Evolutionary conservation across 1,140 invertebrate species (phyloP).

Genomic region (Trachymyrmex cornetzi): DNA sequence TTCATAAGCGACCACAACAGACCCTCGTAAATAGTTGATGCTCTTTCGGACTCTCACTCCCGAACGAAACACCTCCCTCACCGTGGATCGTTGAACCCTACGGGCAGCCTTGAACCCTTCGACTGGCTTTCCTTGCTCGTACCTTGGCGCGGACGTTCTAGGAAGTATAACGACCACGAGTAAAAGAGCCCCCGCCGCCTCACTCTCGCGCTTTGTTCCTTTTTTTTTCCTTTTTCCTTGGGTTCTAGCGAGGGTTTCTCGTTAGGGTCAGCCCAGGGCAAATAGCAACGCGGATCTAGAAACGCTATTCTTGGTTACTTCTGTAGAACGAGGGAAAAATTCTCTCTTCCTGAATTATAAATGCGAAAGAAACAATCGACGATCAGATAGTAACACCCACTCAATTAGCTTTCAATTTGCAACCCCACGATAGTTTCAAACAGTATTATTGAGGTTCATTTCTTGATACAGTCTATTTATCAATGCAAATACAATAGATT

Average conservation of each 20-base stretch:
- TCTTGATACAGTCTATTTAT: conserved; percentile 27
- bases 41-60: conserved; percentile 39
- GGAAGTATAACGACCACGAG: conserved; percentile 76
- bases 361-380: conserved; percentile 5
- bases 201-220: conserved; percentile 61
- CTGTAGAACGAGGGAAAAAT: background rate
- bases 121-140: conserved; percentile 76
- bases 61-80: conserved; percentile 58
- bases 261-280: conserved; percentile 64
- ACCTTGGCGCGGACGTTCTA: conserved; percentile 73
- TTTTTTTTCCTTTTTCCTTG: conserved; percentile 61
- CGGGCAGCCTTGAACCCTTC: conserved; percentile 75
- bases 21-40: conserved; percentile 69
- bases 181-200: conserved; percentile 56
- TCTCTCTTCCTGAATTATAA: conserved; percentile 25
- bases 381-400: background rate
- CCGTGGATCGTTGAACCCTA: conserved; percentile 72
- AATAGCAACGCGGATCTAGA: conserved; percentile 48
- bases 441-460: background rate
- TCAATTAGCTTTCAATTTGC: background rate
- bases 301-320: conserved; percentile 10
- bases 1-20: conserved; percentile 47
- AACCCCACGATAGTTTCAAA: conserved; percentile 1
- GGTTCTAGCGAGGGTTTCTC: conserved; percentile 57
- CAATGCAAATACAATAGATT: background rate